Evolutionary conservation across 2,797 vertebrate species (phyloP), one percentile per base, ranked within the genome.

Genomic region (Morelia viridis): DNA sequence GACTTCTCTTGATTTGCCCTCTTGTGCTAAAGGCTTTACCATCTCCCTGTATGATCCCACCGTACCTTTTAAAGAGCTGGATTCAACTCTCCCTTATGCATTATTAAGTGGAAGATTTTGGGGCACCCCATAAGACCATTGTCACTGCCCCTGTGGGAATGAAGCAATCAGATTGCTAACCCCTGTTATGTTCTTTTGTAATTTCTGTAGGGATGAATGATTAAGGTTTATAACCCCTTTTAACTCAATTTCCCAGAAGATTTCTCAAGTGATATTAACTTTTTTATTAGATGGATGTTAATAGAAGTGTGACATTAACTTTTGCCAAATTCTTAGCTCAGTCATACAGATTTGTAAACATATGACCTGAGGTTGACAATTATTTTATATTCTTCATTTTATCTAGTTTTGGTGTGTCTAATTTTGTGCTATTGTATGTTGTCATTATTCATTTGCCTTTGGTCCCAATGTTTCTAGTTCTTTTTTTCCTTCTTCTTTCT

Each of bases 231-330:
- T 80, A 80, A 80, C 71, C 71, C 71, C 71, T 24, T 80, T 80
- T 80, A 80, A 80, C 71, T 80, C 71, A 80, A 80, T 80, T 80
- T 80, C 71, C 71, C 71, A 46, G 71, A 80, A 80, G 71, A 46
- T 46, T 46, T 80, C 71, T 80, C 71, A 80, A 80, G 71, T 80
- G 71, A 80, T 80, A 80, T 80, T 80, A 80, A 80, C 71, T 80
- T 80, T 80, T 80, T 80, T 80, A 80, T 80, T 80, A 80, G 71
- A 80, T 80, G 71, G 71, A 80, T 80, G 71, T 80, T 80, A 80
- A 80, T 80, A 80, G 71, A 80, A 80, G 71, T 80, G 71, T 80
- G 35, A 80, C 71, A 80, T 80, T 80, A 80, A 80, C 71, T 80
- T 80, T 80, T 46, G 71, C 35, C 71, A 80, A 80, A 80, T 80